These are phyloP conservation scores for Heliopora coerulea DNA, from an alignment of 92 coral and sea anemone species.

Conservation along the genomic window DNA sequence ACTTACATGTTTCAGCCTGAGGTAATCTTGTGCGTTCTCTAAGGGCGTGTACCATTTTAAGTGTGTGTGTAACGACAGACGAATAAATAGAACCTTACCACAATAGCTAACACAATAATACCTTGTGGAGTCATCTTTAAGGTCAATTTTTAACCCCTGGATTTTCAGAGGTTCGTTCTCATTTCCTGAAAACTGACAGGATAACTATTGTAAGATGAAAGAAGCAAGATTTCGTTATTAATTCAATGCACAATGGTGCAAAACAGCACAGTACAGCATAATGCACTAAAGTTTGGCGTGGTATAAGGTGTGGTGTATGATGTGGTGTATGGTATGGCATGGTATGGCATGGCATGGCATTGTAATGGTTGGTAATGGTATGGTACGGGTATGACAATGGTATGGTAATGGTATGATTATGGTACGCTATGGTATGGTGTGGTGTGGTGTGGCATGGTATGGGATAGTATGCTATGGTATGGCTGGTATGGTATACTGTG, in stretches of 20 bases:
- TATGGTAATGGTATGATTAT: too few relatives aligned
- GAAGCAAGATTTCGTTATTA: not conserved
- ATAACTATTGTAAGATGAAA: not conserved
- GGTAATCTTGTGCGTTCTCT: too few relatives aligned
- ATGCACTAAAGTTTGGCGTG: too few relatives aligned
- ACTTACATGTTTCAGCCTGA: too few relatives aligned
- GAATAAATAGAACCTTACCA: not conserved
- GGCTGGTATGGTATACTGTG: too few relatives aligned
- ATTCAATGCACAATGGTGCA: too few relatives aligned
- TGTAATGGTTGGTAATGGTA: too few relatives aligned
- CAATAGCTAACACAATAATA: not conserved
- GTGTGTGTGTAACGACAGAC: not conserved
- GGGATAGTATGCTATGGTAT: not conserved
- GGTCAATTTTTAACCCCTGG: conserved; percentile 69
- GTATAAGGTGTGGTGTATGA: too few relatives aligned
- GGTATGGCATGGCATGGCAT: too few relatives aligned
- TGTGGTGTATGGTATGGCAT: too few relatives aligned
- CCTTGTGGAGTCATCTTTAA: conserved; percentile 91
- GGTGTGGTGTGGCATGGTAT: not conserved
- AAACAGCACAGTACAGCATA: not conserved
- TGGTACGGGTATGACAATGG: too few relatives aligned
- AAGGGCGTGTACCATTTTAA: too few relatives aligned
- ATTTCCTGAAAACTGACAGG: conserved; percentile 63
- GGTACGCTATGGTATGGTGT: not conserved
- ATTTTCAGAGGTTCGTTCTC: conserved; percentile 58